phyloP scores from a whole-genome alignment of 2,888 invertebrate genomes.

The Tubulanus polymorphus region DNA sequence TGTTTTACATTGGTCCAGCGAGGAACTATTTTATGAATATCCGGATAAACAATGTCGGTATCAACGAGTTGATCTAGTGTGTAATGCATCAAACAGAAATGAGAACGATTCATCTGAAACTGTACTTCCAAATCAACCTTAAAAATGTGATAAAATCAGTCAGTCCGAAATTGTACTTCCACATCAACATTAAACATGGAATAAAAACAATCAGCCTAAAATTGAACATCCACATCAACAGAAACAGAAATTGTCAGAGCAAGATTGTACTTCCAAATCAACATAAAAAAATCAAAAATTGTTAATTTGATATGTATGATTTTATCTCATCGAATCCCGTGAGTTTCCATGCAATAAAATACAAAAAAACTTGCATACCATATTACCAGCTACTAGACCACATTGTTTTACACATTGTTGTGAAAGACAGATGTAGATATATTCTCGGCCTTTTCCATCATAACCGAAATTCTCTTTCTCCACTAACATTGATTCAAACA shows the following conservation, averaged over 20 bases:
- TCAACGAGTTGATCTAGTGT: conserved; percentile 35
- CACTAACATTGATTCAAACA: conserved; percentile 41
- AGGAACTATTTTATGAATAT: conserved; percentile 37
- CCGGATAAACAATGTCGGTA: conserved; percentile 43
- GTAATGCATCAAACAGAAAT: conserved; percentile 45
- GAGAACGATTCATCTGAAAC: conserved; percentile 45
- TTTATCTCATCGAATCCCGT: too few species aligned
- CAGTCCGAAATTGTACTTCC: too few species aligned
- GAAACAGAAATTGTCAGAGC: too few species aligned
- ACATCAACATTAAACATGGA: too few species aligned
- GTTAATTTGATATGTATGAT: too few species aligned
- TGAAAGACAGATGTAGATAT: conserved; percentile 37
- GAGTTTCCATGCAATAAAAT: too few species aligned
- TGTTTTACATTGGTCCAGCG: conserved; percentile 13
- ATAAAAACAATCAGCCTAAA: too few species aligned
- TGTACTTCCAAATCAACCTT: conserved; percentile 39
- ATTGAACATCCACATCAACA: too few species aligned
- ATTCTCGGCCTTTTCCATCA: conserved; percentile 38
- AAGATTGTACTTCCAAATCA: too few species aligned
- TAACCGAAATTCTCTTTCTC: conserved; percentile 38
- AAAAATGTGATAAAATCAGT: neutral
- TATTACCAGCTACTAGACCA: conserved; percentile 23
- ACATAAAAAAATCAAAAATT: too few species aligned
- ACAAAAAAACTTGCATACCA: too few species aligned
- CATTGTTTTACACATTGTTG: conserved; percentile 28